Evolutionary conservation across 2,113 vertebrate species (phyloP).

Genomic region (Menidia beryllina): DNA sequence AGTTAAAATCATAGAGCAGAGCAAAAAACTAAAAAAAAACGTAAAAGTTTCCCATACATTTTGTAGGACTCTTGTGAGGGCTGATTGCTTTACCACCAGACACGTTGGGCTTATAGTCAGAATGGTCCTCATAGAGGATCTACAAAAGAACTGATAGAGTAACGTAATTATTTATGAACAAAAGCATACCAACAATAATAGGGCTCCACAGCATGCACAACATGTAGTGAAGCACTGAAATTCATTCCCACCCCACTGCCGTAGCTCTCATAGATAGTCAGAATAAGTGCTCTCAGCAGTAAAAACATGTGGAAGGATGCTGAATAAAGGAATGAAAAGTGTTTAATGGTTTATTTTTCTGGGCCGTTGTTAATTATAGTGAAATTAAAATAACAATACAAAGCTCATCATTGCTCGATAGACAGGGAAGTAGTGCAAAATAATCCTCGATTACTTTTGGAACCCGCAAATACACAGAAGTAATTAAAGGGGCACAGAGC

Average conservation of each 20-base stretch:
- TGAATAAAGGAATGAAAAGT: not conserved
- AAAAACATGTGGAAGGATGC: not conserved
- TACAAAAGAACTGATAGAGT: too few relatives aligned
- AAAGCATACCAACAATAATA: too few relatives aligned
- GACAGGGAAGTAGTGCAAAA: not conserved
- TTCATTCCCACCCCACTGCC: not conserved
- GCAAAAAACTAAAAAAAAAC: too few relatives aligned
- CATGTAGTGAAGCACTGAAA: not conserved
- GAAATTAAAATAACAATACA: not conserved
- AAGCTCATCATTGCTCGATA: not conserved
- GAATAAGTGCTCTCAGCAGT: too few relatives aligned
- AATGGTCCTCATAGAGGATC: too few relatives aligned
- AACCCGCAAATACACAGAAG: constrained; percentile 9
- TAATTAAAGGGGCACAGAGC: not conserved
- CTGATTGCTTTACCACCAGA: too few relatives aligned
- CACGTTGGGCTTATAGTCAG: too few relatives aligned
- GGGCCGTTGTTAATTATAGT: not conserved
- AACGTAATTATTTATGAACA: too few relatives aligned
- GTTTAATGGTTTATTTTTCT: not conserved
- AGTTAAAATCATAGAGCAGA: too few relatives aligned
- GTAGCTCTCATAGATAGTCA: not conserved
- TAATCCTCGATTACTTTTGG: not conserved
- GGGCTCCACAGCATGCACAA: too few relatives aligned
- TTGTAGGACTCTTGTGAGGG: too few relatives aligned
- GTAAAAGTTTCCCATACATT: too few relatives aligned